A percentile compares a stretch with the other conserved stretches of the same genome.
Evolutionary conservation across 2,888 invertebrate species (phyloP).

Genomic region (Dione vanillae): DNA sequence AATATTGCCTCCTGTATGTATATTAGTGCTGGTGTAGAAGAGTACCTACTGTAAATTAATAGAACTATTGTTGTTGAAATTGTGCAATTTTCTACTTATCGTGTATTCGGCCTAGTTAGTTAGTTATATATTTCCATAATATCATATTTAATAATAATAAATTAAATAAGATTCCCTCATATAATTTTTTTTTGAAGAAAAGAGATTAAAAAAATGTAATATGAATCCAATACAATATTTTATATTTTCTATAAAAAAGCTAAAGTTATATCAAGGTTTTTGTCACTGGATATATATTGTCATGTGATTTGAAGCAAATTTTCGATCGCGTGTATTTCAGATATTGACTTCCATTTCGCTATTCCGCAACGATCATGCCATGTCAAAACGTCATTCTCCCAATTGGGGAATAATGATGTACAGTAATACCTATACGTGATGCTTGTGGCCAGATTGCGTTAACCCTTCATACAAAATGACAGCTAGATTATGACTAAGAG

Average conservation of each 20-base stretch:
- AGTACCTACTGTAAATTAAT: neutral
- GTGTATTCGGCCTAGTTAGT: too few species aligned
- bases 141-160: too few species aligned
- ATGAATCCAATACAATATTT: too few species aligned
- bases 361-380: constrained; percentile 62
- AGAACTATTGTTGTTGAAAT: too few species aligned
- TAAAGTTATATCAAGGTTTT: constrained; percentile 7
- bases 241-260: neutral
- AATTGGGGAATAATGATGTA: constrained; percentile 52
- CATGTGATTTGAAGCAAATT: constrained; percentile 49
- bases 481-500: neutral
- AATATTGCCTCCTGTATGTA: neutral
- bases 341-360: constrained; percentile 60
- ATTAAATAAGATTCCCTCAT: too few species aligned
- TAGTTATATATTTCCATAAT: too few species aligned
- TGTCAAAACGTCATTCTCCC: constrained; percentile 61
- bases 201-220: too few species aligned
- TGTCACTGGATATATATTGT: constrained; percentile 36
- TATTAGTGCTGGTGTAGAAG: neutral
- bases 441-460: constrained; percentile 4
- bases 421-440: constrained; percentile 32
- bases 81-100: too few species aligned
- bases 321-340: constrained; percentile 64
- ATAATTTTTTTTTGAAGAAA: too few species aligned
- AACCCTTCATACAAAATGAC: constrained; percentile 9